Base-by-base conservation (phyloP, 2,888 invertebrate genomes). In the Drosophila heteroneura region DNA sequence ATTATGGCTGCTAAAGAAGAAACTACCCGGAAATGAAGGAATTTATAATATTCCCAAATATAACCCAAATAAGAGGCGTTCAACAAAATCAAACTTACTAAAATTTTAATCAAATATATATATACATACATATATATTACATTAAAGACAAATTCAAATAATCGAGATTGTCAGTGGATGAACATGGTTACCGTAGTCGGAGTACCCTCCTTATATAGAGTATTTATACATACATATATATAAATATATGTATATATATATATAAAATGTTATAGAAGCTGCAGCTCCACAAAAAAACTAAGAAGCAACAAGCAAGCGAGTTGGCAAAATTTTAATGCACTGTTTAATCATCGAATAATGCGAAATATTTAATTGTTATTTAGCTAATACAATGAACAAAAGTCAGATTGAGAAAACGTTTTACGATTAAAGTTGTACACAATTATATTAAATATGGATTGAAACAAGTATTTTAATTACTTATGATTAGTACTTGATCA, bases 291-390 rank as follows among this genome's bases (percentile, higher is more conserved):
- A 68, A 52, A 37, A 26, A 58, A 75, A 57, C 44, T 67, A 62
- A 26, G 32, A 74, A 73, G 44, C 33, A 69, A 62, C 44, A 49
- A 76, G 70, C 56, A 73, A 76, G 66, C 81, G 74, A 90, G 90
- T 86, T 90, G 89, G 78, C 65, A 66, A 83, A 79, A 86, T 82
- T 91, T 89, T 84, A 88, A 90, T 90, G 92, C 93, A 92, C 92
- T 92, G 91, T 92, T 92, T 92, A 89, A 83, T 91, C 92, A 89
- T 91, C 91, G 92, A 92, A 90, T 92, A 92, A 87, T 83, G 73
- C 80, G 28, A 65, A 78, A 71, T 87, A 79, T 80, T 89, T 76
- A 80, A 77, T 79, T 90, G 87, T 87, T 90, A 89, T 76, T 86
- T 90, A 87, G 86, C 82, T 81, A 78, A 90, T 70, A 69, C 39